A percentile compares a stretch with the other conserved stretches of the same genome.
Conservation (phyloP, 2,888 invertebrate genomes). For the Boloria selene region DNA sequence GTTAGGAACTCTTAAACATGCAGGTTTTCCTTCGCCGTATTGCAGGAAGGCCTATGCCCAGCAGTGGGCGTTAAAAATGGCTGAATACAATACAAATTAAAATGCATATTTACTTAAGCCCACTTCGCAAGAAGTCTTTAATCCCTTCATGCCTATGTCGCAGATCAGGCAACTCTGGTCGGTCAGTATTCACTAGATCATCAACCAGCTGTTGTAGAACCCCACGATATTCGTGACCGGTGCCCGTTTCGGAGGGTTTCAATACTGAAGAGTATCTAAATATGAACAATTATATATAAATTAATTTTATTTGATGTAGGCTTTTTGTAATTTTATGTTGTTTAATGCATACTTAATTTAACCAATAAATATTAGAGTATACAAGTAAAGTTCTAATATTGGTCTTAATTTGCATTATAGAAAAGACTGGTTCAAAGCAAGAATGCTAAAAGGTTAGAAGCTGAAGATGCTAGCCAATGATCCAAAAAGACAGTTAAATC, state of each 20-base stretch:
- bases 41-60: no score
- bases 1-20: no score
- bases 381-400: no score
- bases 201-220: slow-evolving; percentile 83
- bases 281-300: not conserved
- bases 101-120: slow-evolving; percentile 81
- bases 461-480: not conserved
- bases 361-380: no score
- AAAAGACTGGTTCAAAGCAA: no score
- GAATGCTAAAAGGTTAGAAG: no score
- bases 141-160: slow-evolving; percentile 82
- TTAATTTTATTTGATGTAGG: not conserved
- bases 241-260: slow-evolving; percentile 70
- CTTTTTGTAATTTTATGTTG: not conserved
- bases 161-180: slow-evolving; percentile 83
- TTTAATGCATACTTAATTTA: no score
- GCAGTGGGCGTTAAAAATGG: not conserved
- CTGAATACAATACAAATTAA: not conserved
- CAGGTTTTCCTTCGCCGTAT: no score
- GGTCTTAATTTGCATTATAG: no score
- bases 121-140: slow-evolving; percentile 78
- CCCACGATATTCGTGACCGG: slow-evolving; percentile 76
- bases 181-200: slow-evolving; percentile 81
- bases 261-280: slow-evolving; percentile 74
- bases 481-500: no score